Percentiles rank a stretch among this genome's conserved stretches.
Conservation (phyloP, 1,140 invertebrate species). For the Elysia chlorotica region DNA sequence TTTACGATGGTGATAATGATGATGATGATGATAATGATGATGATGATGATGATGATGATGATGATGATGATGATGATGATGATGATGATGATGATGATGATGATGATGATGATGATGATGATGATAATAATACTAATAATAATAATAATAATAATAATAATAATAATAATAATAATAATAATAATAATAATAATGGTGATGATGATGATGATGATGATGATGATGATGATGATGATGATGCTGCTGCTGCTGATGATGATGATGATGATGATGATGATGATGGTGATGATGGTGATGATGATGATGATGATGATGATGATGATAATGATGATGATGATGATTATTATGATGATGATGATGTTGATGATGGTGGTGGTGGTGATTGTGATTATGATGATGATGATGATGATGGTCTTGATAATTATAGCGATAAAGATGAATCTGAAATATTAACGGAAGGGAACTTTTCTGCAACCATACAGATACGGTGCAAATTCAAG, state of each 20-base stretch:
- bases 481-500: too few relatives aligned
- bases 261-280: slow-evolving; percentile 10
- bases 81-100: slow-evolving; percentile 17
- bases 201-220: slow-evolving; percentile 8
- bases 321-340: not conserved
- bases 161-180: not conserved
- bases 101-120: slow-evolving; percentile 18
- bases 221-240: slow-evolving; percentile 12
- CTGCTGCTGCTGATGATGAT: not conserved
- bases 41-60: slow-evolving; percentile 1
- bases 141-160: not conserved
- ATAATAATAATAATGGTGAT: not conserved
- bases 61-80: slow-evolving; percentile 8
- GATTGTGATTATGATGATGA: too few relatives aligned
- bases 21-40: slow-evolving; percentile 9
- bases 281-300: slow-evolving; percentile 16
- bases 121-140: not conserved
- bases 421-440: too few relatives aligned
- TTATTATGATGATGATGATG: too few relatives aligned
- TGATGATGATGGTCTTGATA: too few relatives aligned
- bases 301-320: slow-evolving; percentile 6
- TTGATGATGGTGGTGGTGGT: too few relatives aligned
- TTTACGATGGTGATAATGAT: not conserved
- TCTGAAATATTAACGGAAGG: too few relatives aligned
- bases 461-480: too few relatives aligned